phyloP scores from a whole-genome alignment of 2,797 vertebrate genomes.

The Uromys caudimaculatus region DNA sequence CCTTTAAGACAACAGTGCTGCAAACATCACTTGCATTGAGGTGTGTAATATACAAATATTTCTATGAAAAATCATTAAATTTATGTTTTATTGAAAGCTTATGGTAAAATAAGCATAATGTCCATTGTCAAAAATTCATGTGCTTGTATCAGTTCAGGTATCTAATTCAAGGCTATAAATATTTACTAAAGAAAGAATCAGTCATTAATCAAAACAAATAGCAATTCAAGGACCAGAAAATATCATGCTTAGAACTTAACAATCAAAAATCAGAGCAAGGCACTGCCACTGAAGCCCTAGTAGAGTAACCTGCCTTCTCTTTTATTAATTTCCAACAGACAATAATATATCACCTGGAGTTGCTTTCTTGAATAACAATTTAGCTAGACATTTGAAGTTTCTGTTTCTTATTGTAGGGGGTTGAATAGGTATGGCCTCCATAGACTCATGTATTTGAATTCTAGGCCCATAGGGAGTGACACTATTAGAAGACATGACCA shows the following conservation, averaged over 20 bases:
- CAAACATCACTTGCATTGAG: background rate
- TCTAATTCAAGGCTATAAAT: constrained; percentile 73
- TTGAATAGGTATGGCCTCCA: background rate
- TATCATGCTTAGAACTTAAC: constrained; percentile 70
- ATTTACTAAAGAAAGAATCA: constrained; percentile 74
- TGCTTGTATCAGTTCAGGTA: constrained; percentile 23
- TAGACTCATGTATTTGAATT: background rate
- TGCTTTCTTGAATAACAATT: constrained; percentile 47
- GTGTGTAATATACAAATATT: constrained; percentile 25
- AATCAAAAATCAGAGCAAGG: constrained; percentile 76
- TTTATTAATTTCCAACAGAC: background rate
- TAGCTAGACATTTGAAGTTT: constrained; percentile 34
- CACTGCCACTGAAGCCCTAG: background rate
- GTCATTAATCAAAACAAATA: constrained; percentile 77
- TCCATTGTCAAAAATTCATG: constrained; percentile 63
- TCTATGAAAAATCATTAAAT: constrained; percentile 44
- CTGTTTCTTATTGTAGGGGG: constrained; percentile 25
- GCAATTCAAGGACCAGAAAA: constrained; percentile 71
- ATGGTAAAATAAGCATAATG: constrained; percentile 48
- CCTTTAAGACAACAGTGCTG: constrained; percentile 6
- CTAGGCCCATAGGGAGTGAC: background rate
- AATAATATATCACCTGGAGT: constrained; percentile 54
- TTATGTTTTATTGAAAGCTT: constrained; percentile 62
- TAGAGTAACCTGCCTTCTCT: constrained; percentile 42
- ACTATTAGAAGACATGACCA: background rate